A percentile compares a stretch with the other conserved stretches of the same genome.
These are phyloP conservation scores for Aurelia sp. DNA, from an alignment of 30 jellyfish, hydroid and myxozoan species.

Conservation along the genomic window DNA sequence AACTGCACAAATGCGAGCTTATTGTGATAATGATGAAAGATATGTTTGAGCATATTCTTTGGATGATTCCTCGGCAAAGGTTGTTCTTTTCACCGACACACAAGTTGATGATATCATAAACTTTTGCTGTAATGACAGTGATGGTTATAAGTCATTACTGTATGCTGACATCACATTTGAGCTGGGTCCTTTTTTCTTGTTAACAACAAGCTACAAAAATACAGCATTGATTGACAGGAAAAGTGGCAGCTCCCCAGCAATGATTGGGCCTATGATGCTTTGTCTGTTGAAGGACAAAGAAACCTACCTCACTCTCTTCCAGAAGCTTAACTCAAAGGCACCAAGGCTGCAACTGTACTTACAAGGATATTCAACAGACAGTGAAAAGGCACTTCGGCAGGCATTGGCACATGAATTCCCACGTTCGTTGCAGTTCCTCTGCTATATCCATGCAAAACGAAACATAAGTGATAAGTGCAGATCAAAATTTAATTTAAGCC, in stretches of 20 bases:
- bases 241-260: slow-evolving; percentile 15
- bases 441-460: too few relatives aligned
- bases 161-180: slow-evolving; percentile 10
- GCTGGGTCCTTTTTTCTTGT: slow-evolving; percentile 28
- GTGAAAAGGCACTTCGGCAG: neutral
- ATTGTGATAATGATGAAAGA: slow-evolving; percentile 3
- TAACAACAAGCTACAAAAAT: neutral
- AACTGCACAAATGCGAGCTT: slow-evolving; percentile 10
- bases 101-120: too few relatives aligned
- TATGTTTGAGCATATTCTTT: slow-evolving; percentile 5
- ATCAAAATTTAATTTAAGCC: too few relatives aligned
- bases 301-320: slow-evolving; percentile 19
- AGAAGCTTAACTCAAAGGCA: slow-evolving; percentile 1
- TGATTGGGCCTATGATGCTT: slow-evolving; percentile 45
- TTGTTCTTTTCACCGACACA: too few relatives aligned
- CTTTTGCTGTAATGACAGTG: too few relatives aligned
- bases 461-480: too few relatives aligned
- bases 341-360: slow-evolving; percentile 21
- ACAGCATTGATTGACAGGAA: slow-evolving; percentile 7
- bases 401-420: too few relatives aligned
- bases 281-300: slow-evolving; percentile 34
- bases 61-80: neutral
- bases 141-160: too few relatives aligned
- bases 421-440: too few relatives aligned
- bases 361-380: slow-evolving; percentile 8